phyloP scores from a whole-genome alignment of 2,888 invertebrate species.

The Eristalinus aeneus region DNA sequence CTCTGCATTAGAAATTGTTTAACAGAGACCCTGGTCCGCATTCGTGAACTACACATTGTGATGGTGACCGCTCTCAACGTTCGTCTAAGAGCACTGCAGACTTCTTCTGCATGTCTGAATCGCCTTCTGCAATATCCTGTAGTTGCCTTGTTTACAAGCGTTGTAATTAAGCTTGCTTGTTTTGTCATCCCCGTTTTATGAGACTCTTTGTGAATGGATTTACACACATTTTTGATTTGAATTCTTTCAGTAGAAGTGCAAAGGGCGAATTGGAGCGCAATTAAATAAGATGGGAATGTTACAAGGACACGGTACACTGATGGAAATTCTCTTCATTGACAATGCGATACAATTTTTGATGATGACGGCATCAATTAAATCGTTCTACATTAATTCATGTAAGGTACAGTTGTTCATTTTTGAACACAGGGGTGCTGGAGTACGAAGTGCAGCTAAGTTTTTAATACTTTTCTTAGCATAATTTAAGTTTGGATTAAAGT shows the following conservation, averaged over 20 bases:
- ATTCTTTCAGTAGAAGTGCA: conserved; percentile 30
- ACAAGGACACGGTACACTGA: no score
- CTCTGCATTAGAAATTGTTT: conserved; percentile 29
- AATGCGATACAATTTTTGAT: no score
- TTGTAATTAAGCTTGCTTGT: not conserved
- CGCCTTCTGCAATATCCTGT: not conserved
- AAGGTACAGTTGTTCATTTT: no score
- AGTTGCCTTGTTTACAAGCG: not conserved
- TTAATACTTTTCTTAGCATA: no score
- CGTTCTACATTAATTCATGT: no score
- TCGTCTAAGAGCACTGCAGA: conserved; percentile 1
- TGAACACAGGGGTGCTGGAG: no score
- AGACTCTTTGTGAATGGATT: conserved; percentile 73
- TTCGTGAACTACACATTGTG: conserved; percentile 34
- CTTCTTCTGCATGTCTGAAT: not conserved
- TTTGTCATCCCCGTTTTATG: conserved; percentile 42
- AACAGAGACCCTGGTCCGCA: conserved; percentile 5
- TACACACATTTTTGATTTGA: conserved; percentile 73
- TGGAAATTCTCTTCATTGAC: no score
- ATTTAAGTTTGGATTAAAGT: no score
- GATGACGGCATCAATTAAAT: no score
- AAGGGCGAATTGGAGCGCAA: conserved; percentile 10
- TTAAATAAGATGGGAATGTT: no score
- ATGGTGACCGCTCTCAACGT: conserved; percentile 34
- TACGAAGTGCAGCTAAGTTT: no score